phyloP scores from a whole-genome alignment of 2,113 vertebrate species.

The Peromyscus polionotus region DNA sequence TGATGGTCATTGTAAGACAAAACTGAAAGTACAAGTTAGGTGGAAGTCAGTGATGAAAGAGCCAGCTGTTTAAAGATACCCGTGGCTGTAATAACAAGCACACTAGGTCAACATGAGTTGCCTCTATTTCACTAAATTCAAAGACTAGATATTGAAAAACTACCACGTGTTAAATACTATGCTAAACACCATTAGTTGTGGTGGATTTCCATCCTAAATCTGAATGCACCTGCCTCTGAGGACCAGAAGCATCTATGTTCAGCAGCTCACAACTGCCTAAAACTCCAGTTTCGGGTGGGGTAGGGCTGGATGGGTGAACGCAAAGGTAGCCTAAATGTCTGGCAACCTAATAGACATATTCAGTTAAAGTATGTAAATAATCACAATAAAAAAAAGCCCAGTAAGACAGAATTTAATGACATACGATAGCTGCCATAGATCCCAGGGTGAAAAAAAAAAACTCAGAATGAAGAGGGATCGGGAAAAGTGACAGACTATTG shows the following conservation, averaged over 20 bases:
- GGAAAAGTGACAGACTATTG: not conserved
- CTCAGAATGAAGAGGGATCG: not conserved
- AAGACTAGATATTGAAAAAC: slow-evolving; percentile 16
- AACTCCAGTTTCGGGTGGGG: not conserved
- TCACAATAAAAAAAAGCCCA: slow-evolving; percentile 3
- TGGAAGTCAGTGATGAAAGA: not conserved
- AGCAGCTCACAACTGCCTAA: not conserved
- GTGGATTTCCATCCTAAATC: not conserved
- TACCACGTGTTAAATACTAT: not conserved
- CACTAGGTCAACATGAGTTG: not conserved
- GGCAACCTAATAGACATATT: slow-evolving; percentile 19
- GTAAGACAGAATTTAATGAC: not conserved
- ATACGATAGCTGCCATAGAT: not conserved
- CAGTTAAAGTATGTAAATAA: slow-evolving; percentile 1
- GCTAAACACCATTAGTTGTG: not conserved
- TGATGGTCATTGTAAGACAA: not conserved
- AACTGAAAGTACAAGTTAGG: not conserved
- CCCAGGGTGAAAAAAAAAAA: not conserved
- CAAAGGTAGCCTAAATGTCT: slow-evolving; percentile 12
- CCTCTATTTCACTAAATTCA: slow-evolving; percentile 30
- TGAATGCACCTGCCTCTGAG: not conserved
- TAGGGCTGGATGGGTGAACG: not conserved
- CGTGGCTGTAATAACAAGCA: not conserved
- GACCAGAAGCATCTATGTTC: not conserved
- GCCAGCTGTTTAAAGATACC: not conserved